These are phyloP conservation scores for Cosmia trapezina DNA, from an alignment of 2,888 invertebrate species.

Conservation along the genomic window DNA sequence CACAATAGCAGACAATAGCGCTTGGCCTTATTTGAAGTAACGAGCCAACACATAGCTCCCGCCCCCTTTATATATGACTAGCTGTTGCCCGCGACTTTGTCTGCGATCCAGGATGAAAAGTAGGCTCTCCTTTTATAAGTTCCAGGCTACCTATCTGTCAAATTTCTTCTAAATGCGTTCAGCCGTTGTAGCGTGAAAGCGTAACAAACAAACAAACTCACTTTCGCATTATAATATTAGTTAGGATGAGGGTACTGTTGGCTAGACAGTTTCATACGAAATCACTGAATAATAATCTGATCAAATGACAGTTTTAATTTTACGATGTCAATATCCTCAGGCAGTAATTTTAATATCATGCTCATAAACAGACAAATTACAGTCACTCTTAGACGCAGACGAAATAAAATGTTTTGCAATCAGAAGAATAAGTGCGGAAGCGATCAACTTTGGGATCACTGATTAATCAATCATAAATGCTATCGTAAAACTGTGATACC, in stretches of 20 bases:
- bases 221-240: no score
- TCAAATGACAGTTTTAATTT: conserved; percentile 52
- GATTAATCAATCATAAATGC: conserved; percentile 85
- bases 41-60: conserved; percentile 62
- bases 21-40: conserved; percentile 65
- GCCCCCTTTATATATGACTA: conserved; percentile 37
- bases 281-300: conserved; percentile 55
- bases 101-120: no score
- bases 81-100: no score
- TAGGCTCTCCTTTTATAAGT: no score
- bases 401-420: conserved; percentile 78
- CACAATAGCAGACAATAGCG: conserved; percentile 67
- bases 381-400: conserved; percentile 57
- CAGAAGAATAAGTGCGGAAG: conserved; percentile 83
- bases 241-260: conserved; percentile 25
- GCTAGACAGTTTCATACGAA: conserved; percentile 41
- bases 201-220: no score
- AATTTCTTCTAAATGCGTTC: no score
- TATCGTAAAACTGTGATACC: conserved; percentile 79
- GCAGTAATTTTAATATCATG: conserved; percentile 59
- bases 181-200: no score
- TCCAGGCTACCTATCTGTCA: no score
- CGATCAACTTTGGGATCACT: conserved; percentile 80
- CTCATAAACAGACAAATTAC: conserved; percentile 66
- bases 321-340: conserved; percentile 58